Base-by-base conservation (phyloP, 2,888 invertebrate genomes). In the Diadegma fenestrale region DNA sequence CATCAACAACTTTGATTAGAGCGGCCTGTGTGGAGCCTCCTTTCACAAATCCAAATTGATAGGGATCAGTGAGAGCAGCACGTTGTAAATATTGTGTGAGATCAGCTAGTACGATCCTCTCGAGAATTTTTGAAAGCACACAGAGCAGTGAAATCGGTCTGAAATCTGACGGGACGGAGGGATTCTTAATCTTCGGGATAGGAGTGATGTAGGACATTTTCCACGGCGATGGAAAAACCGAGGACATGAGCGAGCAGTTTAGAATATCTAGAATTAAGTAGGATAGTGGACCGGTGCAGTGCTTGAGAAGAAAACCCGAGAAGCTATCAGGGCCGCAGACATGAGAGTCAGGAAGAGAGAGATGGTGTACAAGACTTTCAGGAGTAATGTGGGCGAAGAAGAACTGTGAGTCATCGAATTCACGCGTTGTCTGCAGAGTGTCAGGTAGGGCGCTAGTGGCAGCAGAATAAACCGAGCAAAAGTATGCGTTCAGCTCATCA, bases 91-190 rank as follows among this genome's bases (percentile, higher is more conserved):
- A 76, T 7, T 45, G n/a, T 12, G 30, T 45, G 6, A 63, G 10
- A 22, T 76, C 33, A 2, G n/a, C 22, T 19, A 33, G 33, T 2
- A 76, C 51, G 12, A 64, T 48, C 1, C 22, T 19, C 22, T 76
- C 76, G 0, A 64, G 19, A 12, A 45, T 33, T n/a, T 79, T 71
- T 0, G 69, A 63, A 4, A 61, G 4, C 33, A 63, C 22, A 19
- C 37, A 48, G 14, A 71, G 61, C 8, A 79, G 26, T 1, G 69
- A 79, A n/a, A 79, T 71, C 0, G 79, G 69, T 14, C 69, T 26
- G 17, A 33, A 79, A 19, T 79, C 63, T 14, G 61, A 48, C 0
- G 64, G 48, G 19, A 37, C 8, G 0, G 64, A 19, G 7, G 76
- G 76, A 19, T 17, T 45, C n/a, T 2, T 17, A 6, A 37, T 19